A percentile compares a stretch with the other conserved stretches of the same genome.
phyloP scores from a whole-genome alignment of 1,140 invertebrate genomes.

The Lutraria rhynchaena region DNA sequence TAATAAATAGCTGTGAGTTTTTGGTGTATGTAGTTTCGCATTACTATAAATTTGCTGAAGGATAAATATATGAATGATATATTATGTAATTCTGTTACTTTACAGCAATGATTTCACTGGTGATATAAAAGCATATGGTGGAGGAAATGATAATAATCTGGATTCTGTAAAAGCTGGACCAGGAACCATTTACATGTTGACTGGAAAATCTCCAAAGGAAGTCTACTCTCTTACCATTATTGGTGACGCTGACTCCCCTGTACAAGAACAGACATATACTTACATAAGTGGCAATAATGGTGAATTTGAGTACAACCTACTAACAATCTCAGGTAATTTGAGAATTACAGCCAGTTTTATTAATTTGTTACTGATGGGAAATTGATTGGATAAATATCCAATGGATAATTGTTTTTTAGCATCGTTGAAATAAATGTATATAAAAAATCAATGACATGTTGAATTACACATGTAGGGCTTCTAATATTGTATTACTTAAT shows the following conservation, averaged over 20 bases:
- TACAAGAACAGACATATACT: conserved; percentile 67
- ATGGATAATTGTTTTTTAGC: neutral
- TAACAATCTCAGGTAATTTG: conserved; percentile 66
- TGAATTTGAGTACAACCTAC: conserved; percentile 65
- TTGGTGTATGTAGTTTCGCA: no score
- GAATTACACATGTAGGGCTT: no score
- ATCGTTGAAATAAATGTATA: neutral
- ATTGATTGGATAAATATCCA: no score
- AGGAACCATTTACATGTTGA: conserved; percentile 72
- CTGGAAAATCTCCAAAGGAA: conserved; percentile 55
- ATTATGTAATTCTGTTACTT: no score
- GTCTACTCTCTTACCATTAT: conserved; percentile 57
- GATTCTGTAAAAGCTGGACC: conserved; percentile 71
- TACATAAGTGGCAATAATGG: conserved; percentile 60
- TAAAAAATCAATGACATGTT: no score
- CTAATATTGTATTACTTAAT: no score
- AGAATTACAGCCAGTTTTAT: neutral
- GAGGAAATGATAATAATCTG: conserved; percentile 62
- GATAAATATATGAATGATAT: no score
- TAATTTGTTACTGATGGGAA: neutral
- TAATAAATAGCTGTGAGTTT: no score
- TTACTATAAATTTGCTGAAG: no score
- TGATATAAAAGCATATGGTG: conserved; percentile 70
- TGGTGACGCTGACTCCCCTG: conserved; percentile 61
- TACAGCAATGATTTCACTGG: conserved; percentile 67